Percentiles rank a stretch among this genome's conserved stretches.
These are phyloP conservation scores for Galeopsomyia nigrocyanea DNA, from an alignment of 2,888 invertebrate species.

Conservation along the genomic window DNA sequence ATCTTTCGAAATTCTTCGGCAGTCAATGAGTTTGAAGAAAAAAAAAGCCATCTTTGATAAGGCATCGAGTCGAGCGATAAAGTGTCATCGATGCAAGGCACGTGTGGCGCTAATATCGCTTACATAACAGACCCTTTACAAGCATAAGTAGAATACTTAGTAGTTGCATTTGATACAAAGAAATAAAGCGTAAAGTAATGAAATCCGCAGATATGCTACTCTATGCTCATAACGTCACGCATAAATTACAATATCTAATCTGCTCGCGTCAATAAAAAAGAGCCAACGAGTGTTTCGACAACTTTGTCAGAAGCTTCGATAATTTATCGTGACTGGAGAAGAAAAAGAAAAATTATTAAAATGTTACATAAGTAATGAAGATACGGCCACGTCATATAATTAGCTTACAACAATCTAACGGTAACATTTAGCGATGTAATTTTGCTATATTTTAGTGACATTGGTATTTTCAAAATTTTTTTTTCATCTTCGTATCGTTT, in stretches of 20 bases:
- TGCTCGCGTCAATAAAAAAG: neutral
- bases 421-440: too few relatives aligned
- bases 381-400: slow-evolving; percentile 33
- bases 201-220: slow-evolving; percentile 12
- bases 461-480: too few relatives aligned
- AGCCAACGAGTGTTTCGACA: slow-evolving; percentile 7
- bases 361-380: slow-evolving; percentile 26
- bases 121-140: slow-evolving; percentile 5
- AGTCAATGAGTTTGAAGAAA: neutral
- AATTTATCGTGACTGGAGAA: neutral
- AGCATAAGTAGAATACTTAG: neutral
- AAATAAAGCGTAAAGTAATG: neutral
- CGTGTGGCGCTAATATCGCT: slow-evolving; percentile 14
- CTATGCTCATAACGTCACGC: slow-evolving; percentile 7
- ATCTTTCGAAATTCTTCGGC: slow-evolving; percentile 14
- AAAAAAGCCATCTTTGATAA: too few relatives aligned
- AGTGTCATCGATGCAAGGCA: slow-evolving; percentile 5
- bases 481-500: too few relatives aligned
- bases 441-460: too few relatives aligned
- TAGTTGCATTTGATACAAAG: slow-evolving; percentile 10
- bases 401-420: too few relatives aligned
- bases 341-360: neutral
- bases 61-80: neutral
- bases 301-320: slow-evolving; percentile 12
- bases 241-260: slow-evolving; percentile 26